Evolutionary conservation across 2,888 invertebrate species (phyloP).

Genomic region (Morpho helenor): DNA sequence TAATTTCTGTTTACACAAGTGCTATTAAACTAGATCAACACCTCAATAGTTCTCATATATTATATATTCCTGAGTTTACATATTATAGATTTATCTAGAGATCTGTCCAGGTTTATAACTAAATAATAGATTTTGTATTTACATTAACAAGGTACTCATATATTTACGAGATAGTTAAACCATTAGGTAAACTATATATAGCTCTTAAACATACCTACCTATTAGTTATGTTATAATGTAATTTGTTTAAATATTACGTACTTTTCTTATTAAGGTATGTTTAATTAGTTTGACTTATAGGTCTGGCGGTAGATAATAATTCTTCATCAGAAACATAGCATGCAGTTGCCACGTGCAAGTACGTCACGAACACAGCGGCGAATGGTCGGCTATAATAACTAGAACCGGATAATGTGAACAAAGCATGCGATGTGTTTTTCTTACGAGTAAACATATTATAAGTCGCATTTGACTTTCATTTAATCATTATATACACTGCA

Average conservation of each 20-base stretch:
- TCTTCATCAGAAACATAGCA: constrained; percentile 16
- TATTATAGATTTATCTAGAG: too few relatives aligned
- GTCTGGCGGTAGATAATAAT: constrained; percentile 4
- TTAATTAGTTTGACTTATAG: neutral
- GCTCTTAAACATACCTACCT: too few relatives aligned
- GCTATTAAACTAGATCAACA: too few relatives aligned
- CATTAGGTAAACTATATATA: too few relatives aligned
- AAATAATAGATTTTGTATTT: too few relatives aligned
- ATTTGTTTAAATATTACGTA: neutral
- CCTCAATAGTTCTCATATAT: too few relatives aligned
- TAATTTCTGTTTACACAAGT: too few relatives aligned
- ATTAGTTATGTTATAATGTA: too few relatives aligned
- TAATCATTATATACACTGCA: constrained; percentile 1
- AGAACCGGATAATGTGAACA: constrained; percentile 21
- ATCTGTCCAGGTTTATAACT: too few relatives aligned
- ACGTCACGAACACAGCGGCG: constrained; percentile 23
- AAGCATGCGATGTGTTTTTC: constrained; percentile 20
- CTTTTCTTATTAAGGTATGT: neutral
- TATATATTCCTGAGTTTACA: too few relatives aligned
- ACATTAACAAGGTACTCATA: too few relatives aligned
- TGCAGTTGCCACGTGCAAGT: constrained; percentile 29
- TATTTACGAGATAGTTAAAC: too few relatives aligned
- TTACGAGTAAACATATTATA: constrained; percentile 3
- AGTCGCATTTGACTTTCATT: constrained; percentile 9
- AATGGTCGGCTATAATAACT: constrained; percentile 16